These are phyloP conservation scores for Anomalospiza imberbis DNA, from an alignment of 2,797 vertebrate species.

Conservation along the genomic window DNA sequence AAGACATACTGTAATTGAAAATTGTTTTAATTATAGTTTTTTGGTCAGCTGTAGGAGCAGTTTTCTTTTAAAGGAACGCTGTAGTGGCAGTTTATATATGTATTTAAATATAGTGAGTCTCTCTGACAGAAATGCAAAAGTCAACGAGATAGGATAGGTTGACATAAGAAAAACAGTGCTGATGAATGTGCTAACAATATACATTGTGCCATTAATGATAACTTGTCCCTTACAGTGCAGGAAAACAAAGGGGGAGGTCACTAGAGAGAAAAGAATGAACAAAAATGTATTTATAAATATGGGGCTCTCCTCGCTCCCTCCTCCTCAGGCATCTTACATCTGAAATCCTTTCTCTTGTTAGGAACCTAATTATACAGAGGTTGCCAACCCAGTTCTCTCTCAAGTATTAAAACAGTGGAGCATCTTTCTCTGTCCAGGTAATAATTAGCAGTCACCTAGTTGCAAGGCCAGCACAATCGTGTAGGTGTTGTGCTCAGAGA, in stretches of 20 bases:
- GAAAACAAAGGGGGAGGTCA: not conserved
- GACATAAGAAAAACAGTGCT: not conserved
- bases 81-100: not conserved
- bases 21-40: not conserved
- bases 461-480: not conserved
- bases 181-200: not conserved
- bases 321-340: not conserved
- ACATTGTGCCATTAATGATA: not conserved
- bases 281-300: not conserved
- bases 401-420: not conserved
- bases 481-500: not conserved
- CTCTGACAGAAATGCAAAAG: not conserved
- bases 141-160: not conserved
- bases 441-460: conserved; percentile 13
- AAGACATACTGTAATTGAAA: not conserved
- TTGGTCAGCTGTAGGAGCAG: not conserved
- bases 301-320: not conserved
- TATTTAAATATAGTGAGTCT: not conserved
- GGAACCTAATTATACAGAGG: not conserved
- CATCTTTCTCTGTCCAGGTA: not conserved
- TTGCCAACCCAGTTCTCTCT: not conserved
- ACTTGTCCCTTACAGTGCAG: not conserved
- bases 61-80: not conserved
- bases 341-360: conserved; percentile 9
- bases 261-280: not conserved